phyloP scores from a whole-genome alignment of 2,888 invertebrate genomes.

The Tethea ocularis region DNA sequence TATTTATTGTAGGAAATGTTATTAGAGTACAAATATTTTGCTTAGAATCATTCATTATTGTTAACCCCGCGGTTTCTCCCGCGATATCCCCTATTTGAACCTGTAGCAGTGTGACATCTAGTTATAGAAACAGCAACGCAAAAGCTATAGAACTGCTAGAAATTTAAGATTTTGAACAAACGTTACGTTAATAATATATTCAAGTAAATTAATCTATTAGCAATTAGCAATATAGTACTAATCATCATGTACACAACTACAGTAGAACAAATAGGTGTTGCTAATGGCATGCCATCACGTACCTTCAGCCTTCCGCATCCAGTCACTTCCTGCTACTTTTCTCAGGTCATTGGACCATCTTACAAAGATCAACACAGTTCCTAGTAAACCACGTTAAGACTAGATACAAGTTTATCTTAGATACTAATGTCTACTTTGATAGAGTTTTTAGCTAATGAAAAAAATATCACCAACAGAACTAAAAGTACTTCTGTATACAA shows the following conservation, averaged over 20 bases:
- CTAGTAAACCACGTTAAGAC: neutral
- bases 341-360: neutral
- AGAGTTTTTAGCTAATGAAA: neutral
- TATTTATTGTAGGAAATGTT: too few species aligned
- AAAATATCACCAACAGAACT: neutral
- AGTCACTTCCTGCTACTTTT: slow-evolving; percentile 1
- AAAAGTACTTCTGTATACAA: neutral
- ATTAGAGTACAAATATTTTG: too few species aligned
- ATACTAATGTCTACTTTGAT: neutral
- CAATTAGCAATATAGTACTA: neutral
- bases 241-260: neutral
- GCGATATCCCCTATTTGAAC: too few species aligned
- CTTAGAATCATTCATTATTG: too few species aligned
- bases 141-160: too few species aligned
- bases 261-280: neutral
- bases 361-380: neutral
- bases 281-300: neutral
- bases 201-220: neutral
- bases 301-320: slow-evolving; percentile 2
- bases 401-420: neutral
- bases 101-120: too few species aligned
- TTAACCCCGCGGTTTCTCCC: too few species aligned
- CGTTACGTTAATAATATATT: neutral
- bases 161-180: too few species aligned
- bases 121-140: too few species aligned